Percentiles rank a stretch among this genome's conserved stretches.
These are phyloP conservation scores for Stenichneumon culpator DNA, from an alignment of 2,888 invertebrate species.

Conservation along the genomic window DNA sequence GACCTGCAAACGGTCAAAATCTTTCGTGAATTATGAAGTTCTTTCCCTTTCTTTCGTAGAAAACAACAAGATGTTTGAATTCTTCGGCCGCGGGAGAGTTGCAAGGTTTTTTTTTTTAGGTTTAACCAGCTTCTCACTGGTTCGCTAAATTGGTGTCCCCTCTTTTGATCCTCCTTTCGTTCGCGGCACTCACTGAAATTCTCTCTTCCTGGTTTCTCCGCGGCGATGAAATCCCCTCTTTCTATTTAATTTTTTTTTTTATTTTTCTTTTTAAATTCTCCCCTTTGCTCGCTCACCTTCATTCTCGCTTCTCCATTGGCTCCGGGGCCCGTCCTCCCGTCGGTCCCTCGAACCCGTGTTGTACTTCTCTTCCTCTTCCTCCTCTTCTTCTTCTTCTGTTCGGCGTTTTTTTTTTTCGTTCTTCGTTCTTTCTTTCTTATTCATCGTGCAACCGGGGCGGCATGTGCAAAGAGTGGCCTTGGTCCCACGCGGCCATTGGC, in stretches of 20 bases:
- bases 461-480: conserved; percentile 81
- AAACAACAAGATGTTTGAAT: conserved; percentile 50
- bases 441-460: conserved; percentile 65
- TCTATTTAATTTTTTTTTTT: neutral
- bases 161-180: neutral
- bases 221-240: conserved; percentile 26
- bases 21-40: neutral
- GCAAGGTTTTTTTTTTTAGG: conserved; percentile 35
- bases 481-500: conserved; percentile 83
- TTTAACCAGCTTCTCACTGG: conserved; percentile 26
- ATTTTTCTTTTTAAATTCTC: conserved; percentile 7
- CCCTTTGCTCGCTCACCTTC: conserved; percentile 48
- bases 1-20: conserved; percentile 11
- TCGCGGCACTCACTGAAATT: neutral
- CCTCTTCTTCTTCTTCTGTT: conserved; percentile 24
- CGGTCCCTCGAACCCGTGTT: conserved; percentile 60
- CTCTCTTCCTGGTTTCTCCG: conserved; percentile 35
- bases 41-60: conserved; percentile 26
- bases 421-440: conserved; percentile 43
- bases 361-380: conserved; percentile 36
- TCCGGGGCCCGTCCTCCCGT: conserved; percentile 15
- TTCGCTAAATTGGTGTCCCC: conserved; percentile 22
- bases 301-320: conserved; percentile 59
- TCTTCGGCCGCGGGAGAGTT: conserved; percentile 29
- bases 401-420: conserved; percentile 33